Evolutionary conservation across 2,797 vertebrate species (phyloP).

Genomic region (Sylvia borin): DNA sequence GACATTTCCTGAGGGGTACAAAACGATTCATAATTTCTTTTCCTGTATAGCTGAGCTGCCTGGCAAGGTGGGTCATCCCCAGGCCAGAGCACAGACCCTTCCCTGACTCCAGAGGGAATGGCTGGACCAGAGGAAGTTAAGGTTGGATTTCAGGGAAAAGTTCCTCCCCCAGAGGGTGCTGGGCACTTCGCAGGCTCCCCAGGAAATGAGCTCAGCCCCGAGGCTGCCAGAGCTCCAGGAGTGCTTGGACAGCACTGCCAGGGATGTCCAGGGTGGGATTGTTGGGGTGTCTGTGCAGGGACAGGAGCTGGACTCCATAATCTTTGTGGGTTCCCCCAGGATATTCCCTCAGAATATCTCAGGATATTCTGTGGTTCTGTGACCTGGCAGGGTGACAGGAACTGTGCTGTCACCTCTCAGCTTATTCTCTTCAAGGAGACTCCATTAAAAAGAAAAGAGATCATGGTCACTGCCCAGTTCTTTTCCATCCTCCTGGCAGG

Average conservation of each 20-base stretch:
- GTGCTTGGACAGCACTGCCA: rapidly evolving
- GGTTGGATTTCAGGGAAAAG: neutral
- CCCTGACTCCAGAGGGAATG: neutral
- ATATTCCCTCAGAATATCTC: neutral
- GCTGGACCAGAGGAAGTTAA: rapidly evolving
- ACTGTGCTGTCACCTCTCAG: neutral
- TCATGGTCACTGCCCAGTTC: neutral
- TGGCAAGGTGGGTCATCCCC: neutral
- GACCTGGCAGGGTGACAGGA: neutral
- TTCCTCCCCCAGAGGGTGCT: neutral
- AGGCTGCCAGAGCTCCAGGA: neutral
- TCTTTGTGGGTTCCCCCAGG: neutral
- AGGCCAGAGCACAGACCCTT: neutral
- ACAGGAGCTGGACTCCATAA: rapidly evolving
- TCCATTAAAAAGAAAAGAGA: neutral
- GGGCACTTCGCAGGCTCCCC: neutral
- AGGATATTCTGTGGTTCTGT: neutral
- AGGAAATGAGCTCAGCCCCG: rapidly evolving
- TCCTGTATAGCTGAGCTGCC: neutral
- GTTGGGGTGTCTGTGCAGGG: neutral
- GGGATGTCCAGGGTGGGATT: neutral
- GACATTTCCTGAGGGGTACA: neutral
- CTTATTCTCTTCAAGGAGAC: neutral
- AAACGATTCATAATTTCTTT: neutral
- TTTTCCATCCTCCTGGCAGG: neutral